These are phyloP conservation scores for Hippoglossus hippoglossus DNA, from an alignment of 2,797 vertebrate species.

Conservation along the genomic window DNA sequence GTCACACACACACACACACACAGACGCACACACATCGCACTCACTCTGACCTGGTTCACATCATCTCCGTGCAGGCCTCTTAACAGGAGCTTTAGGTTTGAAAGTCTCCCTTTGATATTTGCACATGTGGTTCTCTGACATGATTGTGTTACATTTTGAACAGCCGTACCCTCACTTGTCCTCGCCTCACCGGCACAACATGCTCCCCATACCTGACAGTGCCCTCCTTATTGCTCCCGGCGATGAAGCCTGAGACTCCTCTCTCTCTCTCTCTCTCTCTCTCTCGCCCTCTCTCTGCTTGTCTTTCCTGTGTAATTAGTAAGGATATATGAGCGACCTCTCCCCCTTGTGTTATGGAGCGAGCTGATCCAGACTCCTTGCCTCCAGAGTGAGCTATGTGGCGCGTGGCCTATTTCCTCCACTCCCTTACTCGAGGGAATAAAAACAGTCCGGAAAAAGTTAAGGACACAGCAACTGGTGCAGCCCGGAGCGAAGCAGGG, in stretches of 20 bases:
- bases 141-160: slow-evolving; percentile 11
- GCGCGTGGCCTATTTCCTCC: slow-evolving; percentile 76
- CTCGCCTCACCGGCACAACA: slow-evolving; percentile 38
- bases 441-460: slow-evolving; percentile 59
- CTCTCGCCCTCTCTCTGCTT: slow-evolving; percentile 19
- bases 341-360: slow-evolving; percentile 49
- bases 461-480: slow-evolving; percentile 65
- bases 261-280: slow-evolving; percentile 16
- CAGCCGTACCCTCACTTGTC: slow-evolving; percentile 9
- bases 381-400: slow-evolving; percentile 65
- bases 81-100: background rate
- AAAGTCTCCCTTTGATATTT: slow-evolving; percentile 19
- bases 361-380: slow-evolving; percentile 60
- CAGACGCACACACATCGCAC: no score
- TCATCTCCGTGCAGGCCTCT: slow-evolving; percentile 7
- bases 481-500: slow-evolving; percentile 45
- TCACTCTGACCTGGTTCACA: no score
- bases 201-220: slow-evolving; percentile 33
- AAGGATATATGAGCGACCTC: slow-evolving; percentile 59
- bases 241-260: background rate
- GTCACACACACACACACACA: background rate
- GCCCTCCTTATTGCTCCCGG: slow-evolving; percentile 5
- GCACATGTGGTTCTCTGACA: slow-evolving; percentile 5
- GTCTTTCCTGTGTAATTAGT: slow-evolving; percentile 66
- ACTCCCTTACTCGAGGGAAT: slow-evolving; percentile 55